Conservation (phyloP, 2,888 invertebrate genomes). For the Melipona bicolor region DNA sequence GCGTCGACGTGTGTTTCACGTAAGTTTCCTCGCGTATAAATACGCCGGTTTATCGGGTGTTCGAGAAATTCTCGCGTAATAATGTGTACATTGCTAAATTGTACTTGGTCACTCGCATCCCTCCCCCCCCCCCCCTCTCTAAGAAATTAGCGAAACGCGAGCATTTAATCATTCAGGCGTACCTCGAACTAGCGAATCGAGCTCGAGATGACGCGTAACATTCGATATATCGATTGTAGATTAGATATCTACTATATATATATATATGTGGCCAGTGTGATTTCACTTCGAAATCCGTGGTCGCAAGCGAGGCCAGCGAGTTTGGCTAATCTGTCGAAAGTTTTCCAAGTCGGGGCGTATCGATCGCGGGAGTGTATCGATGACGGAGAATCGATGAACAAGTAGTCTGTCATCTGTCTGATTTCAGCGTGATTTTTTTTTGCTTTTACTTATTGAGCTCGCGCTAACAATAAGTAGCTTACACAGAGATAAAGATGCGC, state of each 20-base stretch:
- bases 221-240: constrained; percentile 38
- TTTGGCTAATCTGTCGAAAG: not conserved
- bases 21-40: constrained; percentile 23
- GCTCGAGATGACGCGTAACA: constrained; percentile 18
- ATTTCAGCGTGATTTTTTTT: not conserved
- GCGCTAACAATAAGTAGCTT: not conserved
- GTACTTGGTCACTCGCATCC: not conserved
- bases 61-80: constrained; percentile 8
- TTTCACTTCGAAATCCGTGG: constrained; percentile 4
- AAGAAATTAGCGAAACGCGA: not conserved
- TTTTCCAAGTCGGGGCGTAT: not conserved
- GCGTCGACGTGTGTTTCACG: constrained; percentile 28
- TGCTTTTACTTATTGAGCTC: not conserved
- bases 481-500: not conserved
- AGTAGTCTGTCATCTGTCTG: not conserved
- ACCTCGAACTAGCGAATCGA: constrained; percentile 16
- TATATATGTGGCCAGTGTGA: constrained; percentile 3
- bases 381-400: not conserved
- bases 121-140: not conserved
- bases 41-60: constrained; percentile 31
- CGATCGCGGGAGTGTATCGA: not conserved
- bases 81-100: not conserved
- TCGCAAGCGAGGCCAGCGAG: not conserved
- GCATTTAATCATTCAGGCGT: not conserved
- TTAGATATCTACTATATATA: constrained; percentile 44